phyloP scores from a whole-genome alignment of 2,888 invertebrate species.

The Lysandra coridon region DNA sequence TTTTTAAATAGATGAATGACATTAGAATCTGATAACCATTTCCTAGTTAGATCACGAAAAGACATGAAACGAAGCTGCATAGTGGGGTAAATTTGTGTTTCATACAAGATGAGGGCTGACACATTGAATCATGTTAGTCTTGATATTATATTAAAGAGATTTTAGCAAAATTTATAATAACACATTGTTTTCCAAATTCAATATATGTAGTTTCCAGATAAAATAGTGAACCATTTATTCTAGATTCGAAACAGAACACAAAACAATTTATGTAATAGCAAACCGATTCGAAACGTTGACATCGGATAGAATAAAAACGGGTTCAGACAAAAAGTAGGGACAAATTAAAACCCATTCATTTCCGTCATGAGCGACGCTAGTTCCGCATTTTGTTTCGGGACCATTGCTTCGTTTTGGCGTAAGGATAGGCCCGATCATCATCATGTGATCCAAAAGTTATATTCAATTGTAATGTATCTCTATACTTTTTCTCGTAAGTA shows the following conservation, averaged over 20 bases:
- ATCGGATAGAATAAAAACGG: constrained; percentile 27
- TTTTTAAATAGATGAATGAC: no score
- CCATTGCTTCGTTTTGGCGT: neutral
- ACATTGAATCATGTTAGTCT: no score
- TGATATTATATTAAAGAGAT: no score
- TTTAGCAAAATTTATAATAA: neutral
- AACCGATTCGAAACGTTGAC: constrained; percentile 16
- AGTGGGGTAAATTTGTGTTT: no score
- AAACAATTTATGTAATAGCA: constrained; percentile 16
- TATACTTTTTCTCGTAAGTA: no score
- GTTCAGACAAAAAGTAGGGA: constrained; percentile 28
- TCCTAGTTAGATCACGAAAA: no score
- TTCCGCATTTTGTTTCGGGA: constrained; percentile 30
- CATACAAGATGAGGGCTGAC: no score
- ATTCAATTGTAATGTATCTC: neutral
- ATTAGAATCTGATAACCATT: no score
- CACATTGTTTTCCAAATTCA: neutral
- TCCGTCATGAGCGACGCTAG: constrained; percentile 31
- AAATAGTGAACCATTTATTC: constrained; percentile 7
- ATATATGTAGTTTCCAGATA: neutral
- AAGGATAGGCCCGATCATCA: neutral
- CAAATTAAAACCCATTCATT: constrained; percentile 31
- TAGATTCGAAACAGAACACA: constrained; percentile 21
- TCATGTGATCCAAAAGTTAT: neutral
- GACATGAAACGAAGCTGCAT: no score